Evolutionary conservation across 2,888 invertebrate genomes (phyloP), one percentile per base, ranked within the genome.

Genomic region (Dolichopus griseipennis): DNA sequence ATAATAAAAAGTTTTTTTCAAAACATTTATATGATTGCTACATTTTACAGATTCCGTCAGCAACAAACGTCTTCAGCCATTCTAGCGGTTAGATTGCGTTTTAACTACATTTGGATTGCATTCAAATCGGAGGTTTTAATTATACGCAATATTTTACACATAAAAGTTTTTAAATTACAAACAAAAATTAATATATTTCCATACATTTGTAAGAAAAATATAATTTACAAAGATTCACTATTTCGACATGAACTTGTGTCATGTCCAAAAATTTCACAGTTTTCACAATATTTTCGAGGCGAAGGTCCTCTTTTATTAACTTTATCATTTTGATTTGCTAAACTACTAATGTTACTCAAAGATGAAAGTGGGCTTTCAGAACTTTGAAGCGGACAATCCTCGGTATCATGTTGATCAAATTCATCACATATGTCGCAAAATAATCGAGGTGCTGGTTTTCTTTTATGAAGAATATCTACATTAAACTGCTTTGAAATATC

Each of bases 401-500:
- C 97, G 0, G 97, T 98, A 81, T 98, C 97, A 79, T 98, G 98
- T 68, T 90, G 84, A 83, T 98, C 97, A 83, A 97, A 98, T 79
- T 89, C 87, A 83, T 97, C 97, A 82, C 97, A 98, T 75, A 97
- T 97, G 85, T 98, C 97, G 85, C 97, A 98, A 85, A 94, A 97
- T 77, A 92, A 82, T 33, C 97, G 89, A 63, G 93, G 93, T 3
- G 93, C 87, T 22, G 81, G 81, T 66, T 79, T 78, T 2, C 81
- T 75, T 67, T 76, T 77, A 33, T 84, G 78, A 7, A 84, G 78
- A 41, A 84, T 79, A 63, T 12, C 27, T 27, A 66, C 9, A 64
- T 22, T 5, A 33, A 61, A 33, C 22, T 22, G 43, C 15, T 37
- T 12, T 65, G 18, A 21, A 10, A 65, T 61, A 67, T 81, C 79